Evolutionary conservation across 2,888 invertebrate genomes (phyloP), one percentile per base, ranked within the genome.

Genomic region (Clunio marinus): DNA sequence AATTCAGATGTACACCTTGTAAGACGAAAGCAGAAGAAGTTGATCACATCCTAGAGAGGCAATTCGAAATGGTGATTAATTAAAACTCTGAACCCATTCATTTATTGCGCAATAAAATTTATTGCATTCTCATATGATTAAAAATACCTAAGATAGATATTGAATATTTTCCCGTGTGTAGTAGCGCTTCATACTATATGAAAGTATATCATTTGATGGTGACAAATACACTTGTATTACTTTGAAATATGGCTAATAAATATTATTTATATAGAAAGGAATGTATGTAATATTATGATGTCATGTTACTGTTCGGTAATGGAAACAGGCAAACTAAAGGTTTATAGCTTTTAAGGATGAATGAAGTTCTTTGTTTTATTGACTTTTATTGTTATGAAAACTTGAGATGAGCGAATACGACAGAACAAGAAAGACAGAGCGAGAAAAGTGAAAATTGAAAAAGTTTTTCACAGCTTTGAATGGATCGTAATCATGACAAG

Each of bases 241-340:
- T 67, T 67, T 67, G 66, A 67, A 55, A 67, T 67, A 67, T 57
- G 66, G 57, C 55, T 55, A 67, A 67, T 67, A 67, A 67, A 67
- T 55, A 67, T 55, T 67, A 55, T 57, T 65, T 65, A 65, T 65
- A 28, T 46, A 46, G 63, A 62, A 41, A 62, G 24, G 62, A 62
- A 62, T 62, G 37, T 37, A n/a, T 41, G 41, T 65, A 15, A 65
- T 65, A 65, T 65, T 65, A 65, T 65, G 41, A 62, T 62, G 63
- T 65, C 46, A 65, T 65, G 46, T 15, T 37, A 32, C 60, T 35
- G 28, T 58, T 17, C n/a, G 7, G 35, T 51, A 51, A 51, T 51
- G 51, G 51, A 51, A 51, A 22, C 51, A 20, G 51, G 22, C 20
- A 51, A 51, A 51, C 51, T 51, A 51, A 51, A 51, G 51, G 51